These are phyloP conservation scores for Terebella lapidaria DNA, from an alignment of 2,888 invertebrate species.

Conservation along the genomic window DNA sequence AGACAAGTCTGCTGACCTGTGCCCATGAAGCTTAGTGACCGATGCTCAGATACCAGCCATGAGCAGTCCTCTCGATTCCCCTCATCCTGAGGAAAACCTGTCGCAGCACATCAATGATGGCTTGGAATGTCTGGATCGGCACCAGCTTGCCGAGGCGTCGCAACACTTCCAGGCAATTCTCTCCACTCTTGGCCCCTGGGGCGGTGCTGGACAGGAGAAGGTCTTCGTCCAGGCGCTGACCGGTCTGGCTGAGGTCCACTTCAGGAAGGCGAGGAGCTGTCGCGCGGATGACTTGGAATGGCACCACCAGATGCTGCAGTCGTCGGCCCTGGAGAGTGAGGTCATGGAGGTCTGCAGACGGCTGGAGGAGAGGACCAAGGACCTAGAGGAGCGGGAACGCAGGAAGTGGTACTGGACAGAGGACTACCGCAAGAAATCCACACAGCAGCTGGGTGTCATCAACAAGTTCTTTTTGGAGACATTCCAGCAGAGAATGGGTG, in stretches of 20 bases:
- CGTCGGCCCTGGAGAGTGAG: background rate
- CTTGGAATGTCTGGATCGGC: background rate
- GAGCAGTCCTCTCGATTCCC: too few species aligned
- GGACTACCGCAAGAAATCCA: background rate
- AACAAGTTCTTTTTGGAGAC: background rate
- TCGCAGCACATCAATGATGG: too few species aligned
- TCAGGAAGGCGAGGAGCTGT: background rate
- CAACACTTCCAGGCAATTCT: background rate
- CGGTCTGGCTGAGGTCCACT: background rate
- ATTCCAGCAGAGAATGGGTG: background rate
- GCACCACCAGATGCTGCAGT: background rate
- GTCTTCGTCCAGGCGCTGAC: constrained; percentile 1
- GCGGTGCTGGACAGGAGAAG: background rate
- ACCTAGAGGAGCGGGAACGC: background rate
- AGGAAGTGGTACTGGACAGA: background rate
- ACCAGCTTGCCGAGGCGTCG: background rate
- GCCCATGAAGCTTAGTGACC: too few species aligned
- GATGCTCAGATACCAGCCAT: too few species aligned
- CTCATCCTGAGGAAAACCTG: too few species aligned
- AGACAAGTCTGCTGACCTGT: too few species aligned
- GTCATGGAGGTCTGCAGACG: background rate
- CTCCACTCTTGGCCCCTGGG: background rate
- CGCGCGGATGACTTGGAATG: background rate
- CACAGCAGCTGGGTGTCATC: background rate
- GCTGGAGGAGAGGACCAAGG: background rate